These are phyloP conservation scores for Calosoma granatense DNA, from an alignment of 1,140 invertebrate genomes.

Conservation along the genomic window DNA sequence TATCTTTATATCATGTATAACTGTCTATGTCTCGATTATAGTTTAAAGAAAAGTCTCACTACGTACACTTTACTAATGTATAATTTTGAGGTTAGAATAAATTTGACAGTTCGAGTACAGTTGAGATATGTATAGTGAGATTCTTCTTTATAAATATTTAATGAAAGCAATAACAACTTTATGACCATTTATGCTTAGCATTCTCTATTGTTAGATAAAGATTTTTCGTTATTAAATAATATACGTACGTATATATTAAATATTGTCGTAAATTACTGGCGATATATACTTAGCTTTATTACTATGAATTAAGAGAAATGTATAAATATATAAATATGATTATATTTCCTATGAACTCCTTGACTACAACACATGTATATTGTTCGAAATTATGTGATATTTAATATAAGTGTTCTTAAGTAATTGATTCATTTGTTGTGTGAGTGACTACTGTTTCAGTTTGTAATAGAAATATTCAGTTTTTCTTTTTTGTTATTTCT, in stretches of 20 bases:
- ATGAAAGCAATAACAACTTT: neutral
- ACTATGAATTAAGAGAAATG: neutral
- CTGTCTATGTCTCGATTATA: too few relatives aligned
- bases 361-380: neutral
- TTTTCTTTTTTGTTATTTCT: too few relatives aligned
- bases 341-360: neutral
- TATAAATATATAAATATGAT: neutral
- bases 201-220: neutral
- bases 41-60: too few relatives aligned
- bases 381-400: conserved; percentile 6
- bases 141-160: neutral
- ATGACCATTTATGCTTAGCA: neutral
- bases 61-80: too few relatives aligned
- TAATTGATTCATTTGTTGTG: neutral
- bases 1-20: too few relatives aligned
- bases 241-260: neutral
- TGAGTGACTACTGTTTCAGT: neutral
- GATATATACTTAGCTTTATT: neutral
- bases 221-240: neutral
- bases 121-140: too few relatives aligned
- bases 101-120: too few relatives aligned
- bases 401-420: neutral
- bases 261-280: neutral
- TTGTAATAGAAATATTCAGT: neutral
- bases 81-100: too few relatives aligned